Base-by-base conservation (phyloP, 2,888 invertebrate genomes). In the Bellardia pandia region DNA sequence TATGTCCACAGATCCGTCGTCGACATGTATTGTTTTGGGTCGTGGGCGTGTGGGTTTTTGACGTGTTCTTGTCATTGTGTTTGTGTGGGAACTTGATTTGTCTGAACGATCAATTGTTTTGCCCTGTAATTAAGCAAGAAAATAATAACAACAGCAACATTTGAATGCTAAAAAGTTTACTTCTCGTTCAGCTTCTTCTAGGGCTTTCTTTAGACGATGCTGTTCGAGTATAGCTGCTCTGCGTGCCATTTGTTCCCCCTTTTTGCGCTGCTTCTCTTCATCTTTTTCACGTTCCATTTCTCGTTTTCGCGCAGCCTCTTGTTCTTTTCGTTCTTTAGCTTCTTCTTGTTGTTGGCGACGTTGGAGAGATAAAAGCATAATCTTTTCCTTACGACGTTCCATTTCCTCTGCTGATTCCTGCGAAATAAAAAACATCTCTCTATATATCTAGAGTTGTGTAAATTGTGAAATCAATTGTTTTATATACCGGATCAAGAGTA, bases 321-420 rank as follows among this genome's bases (percentile, higher is more conserved):
- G 96, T 93, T 99, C 98, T 91, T 98, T 97, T 53, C 96, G 95
- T 89, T 96, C 96, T 88, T 97, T 96, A 85, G 96, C 96, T 93
- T 97, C 97, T 93, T 99, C 99, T 90, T 97, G 98, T 89, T 98
- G 97, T 93, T 98, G 98, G 90, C 97, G 96, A 91, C 99, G 95
- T 93, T 98, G 98, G 90, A 98, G 94, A 13, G 98, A 98, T 91
- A 97, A 94, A 93, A 98, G 94, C 96, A 98, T 96, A 86, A 99
- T 97, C 90, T 96, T 96, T 93, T 98, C 98, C 92, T 98, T 98
- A 92, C 97, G 98, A 88, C 96, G 96, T 93, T 98, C 98, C 97
- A 98, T 98, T 94, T 98, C 98, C 90, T 98, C 97, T 79, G 97
- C 95, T 8, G 96, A 96, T 91, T 96, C 96, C 98, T 98, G 96